Evolutionary conservation across 2,113 vertebrate genomes (phyloP).

Genomic region (Parus major): DNA sequence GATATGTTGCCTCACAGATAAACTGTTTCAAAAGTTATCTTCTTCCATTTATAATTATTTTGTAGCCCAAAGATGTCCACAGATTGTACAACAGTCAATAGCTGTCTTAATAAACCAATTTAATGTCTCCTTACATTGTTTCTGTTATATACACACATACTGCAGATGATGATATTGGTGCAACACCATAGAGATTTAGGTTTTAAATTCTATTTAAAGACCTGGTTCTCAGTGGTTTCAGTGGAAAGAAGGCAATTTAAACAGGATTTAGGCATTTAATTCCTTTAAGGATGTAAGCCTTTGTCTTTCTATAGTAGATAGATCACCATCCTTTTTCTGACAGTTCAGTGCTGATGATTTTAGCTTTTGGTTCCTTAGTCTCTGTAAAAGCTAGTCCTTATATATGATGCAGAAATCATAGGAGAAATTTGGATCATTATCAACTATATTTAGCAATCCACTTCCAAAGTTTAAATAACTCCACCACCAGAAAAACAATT

Average conservation of each 20-base stretch:
- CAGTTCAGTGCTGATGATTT: neutral
- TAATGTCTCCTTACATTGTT: neutral
- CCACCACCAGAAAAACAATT: neutral
- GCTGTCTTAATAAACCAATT: neutral
- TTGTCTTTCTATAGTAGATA: neutral
- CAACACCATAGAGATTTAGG: neutral
- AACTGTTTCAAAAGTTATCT: neutral
- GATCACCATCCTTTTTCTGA: neutral
- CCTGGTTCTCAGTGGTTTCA: neutral
- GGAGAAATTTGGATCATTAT: neutral
- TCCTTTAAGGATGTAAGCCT: neutral
- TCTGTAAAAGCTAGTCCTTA: neutral
- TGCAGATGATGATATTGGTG: neutral
- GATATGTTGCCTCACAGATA: neutral
- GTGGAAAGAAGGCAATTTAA: constrained; percentile 22
- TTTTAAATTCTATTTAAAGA: constrained; percentile 4
- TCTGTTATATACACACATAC: neutral
- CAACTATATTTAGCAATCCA: neutral
- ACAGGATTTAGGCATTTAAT: neutral
- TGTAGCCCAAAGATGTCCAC: neutral
- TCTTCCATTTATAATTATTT: neutral
- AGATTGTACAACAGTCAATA: neutral
- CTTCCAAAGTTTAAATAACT: neutral
- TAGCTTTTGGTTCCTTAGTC: neutral
- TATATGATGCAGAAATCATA: neutral